Evolutionary conservation across 1,140 invertebrate species (phyloP).

Genomic region (Adelges cooleyi): DNA sequence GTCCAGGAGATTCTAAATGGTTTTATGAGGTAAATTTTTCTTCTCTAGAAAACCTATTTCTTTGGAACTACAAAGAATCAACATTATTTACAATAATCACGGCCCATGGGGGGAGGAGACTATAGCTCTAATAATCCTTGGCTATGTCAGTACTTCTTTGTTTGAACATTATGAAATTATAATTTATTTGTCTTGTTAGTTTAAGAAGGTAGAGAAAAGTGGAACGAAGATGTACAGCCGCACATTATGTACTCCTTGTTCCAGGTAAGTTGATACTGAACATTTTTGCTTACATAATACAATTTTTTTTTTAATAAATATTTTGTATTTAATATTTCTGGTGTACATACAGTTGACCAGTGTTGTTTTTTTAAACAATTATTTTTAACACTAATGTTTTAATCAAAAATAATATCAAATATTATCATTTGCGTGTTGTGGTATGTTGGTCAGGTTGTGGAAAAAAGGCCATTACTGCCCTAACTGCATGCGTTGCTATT

Average conservation of each 20-base stretch:
- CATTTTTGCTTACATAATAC: neutral
- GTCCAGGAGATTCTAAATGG: slow-evolving; percentile 28
- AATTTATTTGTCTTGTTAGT: slow-evolving; percentile 28
- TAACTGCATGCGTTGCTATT: slow-evolving; percentile 27
- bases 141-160: too few species aligned
- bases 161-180: too few species aligned
- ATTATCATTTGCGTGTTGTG: slow-evolving; percentile 5
- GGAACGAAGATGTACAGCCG: slow-evolving; percentile 25
- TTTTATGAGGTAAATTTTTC: slow-evolving; percentile 28
- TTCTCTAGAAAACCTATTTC: neutral
- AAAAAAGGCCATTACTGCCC: slow-evolving; percentile 27
- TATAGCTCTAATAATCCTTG: too few species aligned
- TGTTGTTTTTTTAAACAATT: neutral
- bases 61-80: neutral
- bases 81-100: too few species aligned
- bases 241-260: slow-evolving; percentile 30
- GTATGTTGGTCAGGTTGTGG: slow-evolving; percentile 26
- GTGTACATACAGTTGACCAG: neutral
- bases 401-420: neutral
- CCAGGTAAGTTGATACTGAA: slow-evolving; percentile 27
- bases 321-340: neutral
- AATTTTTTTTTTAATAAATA: neutral
- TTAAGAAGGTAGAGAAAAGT: slow-evolving; percentile 30
- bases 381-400: neutral
- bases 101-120: too few species aligned